Conservation (phyloP, 2,797 vertebrate genomes). For the Muraenolepis orangiensis region DNA sequence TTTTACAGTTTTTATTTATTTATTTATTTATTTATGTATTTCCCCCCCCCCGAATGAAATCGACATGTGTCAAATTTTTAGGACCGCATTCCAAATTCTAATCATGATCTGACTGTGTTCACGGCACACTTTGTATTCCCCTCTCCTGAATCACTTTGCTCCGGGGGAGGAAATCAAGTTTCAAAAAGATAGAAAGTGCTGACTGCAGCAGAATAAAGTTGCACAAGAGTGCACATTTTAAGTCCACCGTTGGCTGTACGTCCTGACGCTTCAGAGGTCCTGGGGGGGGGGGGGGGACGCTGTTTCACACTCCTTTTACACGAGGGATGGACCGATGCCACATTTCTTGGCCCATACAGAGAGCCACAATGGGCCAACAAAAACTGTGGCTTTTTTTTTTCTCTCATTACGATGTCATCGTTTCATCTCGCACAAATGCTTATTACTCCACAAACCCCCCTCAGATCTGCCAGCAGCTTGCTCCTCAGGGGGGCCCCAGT, state of each 20-base stretch:
- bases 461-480: too few species aligned
- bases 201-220: neutral
- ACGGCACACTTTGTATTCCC: neutral
- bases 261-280: neutral
- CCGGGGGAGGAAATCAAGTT: neutral
- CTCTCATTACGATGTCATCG: neutral
- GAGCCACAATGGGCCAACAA: neutral
- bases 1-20: too few species aligned
- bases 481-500: too few species aligned
- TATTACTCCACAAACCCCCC: too few species aligned
- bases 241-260: neutral
- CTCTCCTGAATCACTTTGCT: neutral
- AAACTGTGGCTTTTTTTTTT: neutral
- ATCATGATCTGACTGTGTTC: neutral
- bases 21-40: too few species aligned
- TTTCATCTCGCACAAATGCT: too few species aligned
- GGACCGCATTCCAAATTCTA: neutral
- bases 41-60: too few species aligned
- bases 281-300: too few species aligned
- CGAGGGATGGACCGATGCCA: neutral
- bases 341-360: neutral
- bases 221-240: neutral
- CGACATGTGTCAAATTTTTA: neutral
- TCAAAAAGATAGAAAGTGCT: neutral
- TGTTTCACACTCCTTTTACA: neutral